Conservation (phyloP, 1,140 invertebrate species). For the Steinernema khuongi region DNA sequence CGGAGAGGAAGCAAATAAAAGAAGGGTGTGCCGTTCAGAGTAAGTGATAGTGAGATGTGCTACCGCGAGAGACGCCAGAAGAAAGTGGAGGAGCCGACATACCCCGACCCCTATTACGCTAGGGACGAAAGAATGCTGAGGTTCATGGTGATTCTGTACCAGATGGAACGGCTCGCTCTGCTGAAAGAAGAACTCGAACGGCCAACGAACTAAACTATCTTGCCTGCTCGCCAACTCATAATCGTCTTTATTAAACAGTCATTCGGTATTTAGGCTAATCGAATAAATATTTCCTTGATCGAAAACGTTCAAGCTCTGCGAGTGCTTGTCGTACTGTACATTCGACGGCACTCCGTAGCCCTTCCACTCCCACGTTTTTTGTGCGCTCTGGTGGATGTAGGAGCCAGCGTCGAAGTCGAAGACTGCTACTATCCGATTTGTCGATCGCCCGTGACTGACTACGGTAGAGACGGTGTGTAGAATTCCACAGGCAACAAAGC, state of each 20-base stretch:
- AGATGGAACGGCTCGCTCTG: too few species aligned
- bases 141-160: too few species aligned
- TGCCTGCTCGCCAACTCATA: too few species aligned
- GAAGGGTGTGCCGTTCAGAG: too few species aligned
- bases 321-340: constrained; percentile 32
- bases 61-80: too few species aligned
- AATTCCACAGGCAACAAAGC: not conserved
- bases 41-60: too few species aligned
- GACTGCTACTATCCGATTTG: constrained; percentile 25
- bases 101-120: too few species aligned
- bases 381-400: not conserved
- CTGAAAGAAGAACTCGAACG: too few species aligned
- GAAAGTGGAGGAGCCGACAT: too few species aligned
- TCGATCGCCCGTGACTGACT: constrained; percentile 18
- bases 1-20: too few species aligned
- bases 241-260: constrained; percentile 3
- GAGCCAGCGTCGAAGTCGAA: constrained; percentile 32
- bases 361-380: not conserved
- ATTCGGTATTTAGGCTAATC: constrained; percentile 21
- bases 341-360: constrained; percentile 26
- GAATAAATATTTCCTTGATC: constrained; percentile 34
- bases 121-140: too few species aligned
- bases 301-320: constrained; percentile 36
- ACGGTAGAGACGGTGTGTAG: not conserved
- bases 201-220: too few species aligned